Evolutionary conservation across 2,888 invertebrate genomes (phyloP), one percentile per base, ranked within the genome.

Genomic region (Blomia tropicalis): DNA sequence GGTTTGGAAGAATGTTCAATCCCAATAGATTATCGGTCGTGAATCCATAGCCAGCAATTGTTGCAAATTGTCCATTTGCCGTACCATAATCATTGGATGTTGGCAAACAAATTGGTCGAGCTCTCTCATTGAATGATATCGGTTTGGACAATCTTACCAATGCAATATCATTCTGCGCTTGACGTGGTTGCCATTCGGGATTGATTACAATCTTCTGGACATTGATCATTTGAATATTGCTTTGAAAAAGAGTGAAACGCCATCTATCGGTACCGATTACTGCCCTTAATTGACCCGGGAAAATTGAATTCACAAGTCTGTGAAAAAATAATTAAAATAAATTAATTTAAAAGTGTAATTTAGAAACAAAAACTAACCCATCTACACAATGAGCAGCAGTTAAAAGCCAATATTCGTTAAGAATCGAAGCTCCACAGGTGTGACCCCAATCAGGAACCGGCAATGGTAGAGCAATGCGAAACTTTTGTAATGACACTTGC

Each of bases 301-400:
- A 43, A 32, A 58, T n/a, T 7, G 43, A n/a, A 30, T 62, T 62
- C 19, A 41, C 14, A 2, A 62, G 23, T 19, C 14, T 43, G 11
- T 19, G 36, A 43, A 41, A 14, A 58, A 17, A 5, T 11, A 56
- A 7, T 7, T 19, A 14, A 11, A 47, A 14, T 51, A 14, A 51
- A 51, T 51, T 51, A 14, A 14, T 51, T 51, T 17, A 51, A 51
- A 51, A 19, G 14, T 51, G 22, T 51, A 23, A 19, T 17, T 51
- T 51, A n/a, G 11, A n/a, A 17, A 47, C n/a, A 5, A 19, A 44
- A 11, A 11, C 47, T 7, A 44, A 60, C 60, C 60, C 60, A 44
- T 60, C 60, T 17, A 36, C 36, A 58, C 62, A 62, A 41, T 62
- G 62, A 19, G 62, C 62, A n/a, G 62, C 62, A 0, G 62, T 62